These are phyloP conservation scores for Phoebastria nigripes DNA, from an alignment of 2,797 vertebrate genomes.

Conservation along the genomic window DNA sequence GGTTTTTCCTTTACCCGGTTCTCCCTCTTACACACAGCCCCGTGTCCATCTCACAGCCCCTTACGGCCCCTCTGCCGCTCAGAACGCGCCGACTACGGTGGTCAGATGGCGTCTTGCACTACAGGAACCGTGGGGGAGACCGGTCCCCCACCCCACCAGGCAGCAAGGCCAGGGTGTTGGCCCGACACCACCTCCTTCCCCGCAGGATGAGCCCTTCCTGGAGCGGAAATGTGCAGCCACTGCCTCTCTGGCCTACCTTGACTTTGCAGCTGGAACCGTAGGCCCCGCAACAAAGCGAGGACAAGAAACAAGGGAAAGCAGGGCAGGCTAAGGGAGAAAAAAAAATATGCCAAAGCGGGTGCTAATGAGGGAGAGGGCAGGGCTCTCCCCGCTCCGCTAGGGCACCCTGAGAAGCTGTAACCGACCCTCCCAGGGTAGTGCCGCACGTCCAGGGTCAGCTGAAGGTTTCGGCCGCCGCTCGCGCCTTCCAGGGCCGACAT, in stretches of 20 bases:
- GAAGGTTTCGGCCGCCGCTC: fast-evolving
- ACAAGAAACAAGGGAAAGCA: background rate
- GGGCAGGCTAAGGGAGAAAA: background rate
- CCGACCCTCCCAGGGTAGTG: too few relatives aligned
- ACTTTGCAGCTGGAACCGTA: too few relatives aligned
- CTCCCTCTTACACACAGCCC: background rate
- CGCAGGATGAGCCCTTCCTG: background rate
- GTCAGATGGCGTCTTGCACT: fast-evolving
- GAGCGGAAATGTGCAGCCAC: fast-evolving
- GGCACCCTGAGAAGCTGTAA: background rate
- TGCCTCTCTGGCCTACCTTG: background rate
- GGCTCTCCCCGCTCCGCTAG: fast-evolving
- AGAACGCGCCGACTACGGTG: fast-evolving
- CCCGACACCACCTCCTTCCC: background rate
- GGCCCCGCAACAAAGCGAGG: background rate
- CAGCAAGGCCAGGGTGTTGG: background rate
- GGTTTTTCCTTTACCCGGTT: too few relatives aligned
- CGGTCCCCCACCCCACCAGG: fast-evolving
- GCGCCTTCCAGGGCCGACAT: fast-evolving
- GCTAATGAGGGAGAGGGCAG: background rate
- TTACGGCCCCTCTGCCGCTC: background rate
- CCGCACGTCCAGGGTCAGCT: fast-evolving
- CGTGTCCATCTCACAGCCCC: background rate
- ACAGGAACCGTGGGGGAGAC: background rate
- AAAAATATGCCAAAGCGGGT: background rate